phyloP scores from a whole-genome alignment of 2,113 vertebrate species.

The Oceanodroma tethys region DNA sequence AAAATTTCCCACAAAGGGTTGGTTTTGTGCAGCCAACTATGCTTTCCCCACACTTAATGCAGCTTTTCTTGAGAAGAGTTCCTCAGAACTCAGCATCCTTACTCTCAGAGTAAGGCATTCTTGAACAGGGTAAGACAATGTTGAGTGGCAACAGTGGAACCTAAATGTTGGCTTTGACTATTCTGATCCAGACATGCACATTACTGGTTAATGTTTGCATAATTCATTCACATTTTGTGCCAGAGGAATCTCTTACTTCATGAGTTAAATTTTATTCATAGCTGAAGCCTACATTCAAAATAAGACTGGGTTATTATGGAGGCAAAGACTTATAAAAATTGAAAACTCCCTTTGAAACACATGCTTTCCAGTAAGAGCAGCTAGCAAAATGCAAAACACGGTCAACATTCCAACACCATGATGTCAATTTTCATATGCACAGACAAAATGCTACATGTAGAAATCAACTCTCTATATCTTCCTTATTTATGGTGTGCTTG shows the following conservation, averaged over 20 bases:
- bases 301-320: conserved; percentile 25
- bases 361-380: conserved; percentile 63
- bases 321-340: conserved; percentile 47
- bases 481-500: background rate
- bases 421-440: conserved; percentile 55
- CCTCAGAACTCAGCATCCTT: background rate
- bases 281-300: conserved; percentile 8
- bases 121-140: background rate
- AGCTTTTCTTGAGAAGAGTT: background rate
- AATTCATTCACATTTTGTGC: background rate
- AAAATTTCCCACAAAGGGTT: background rate
- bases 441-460: conserved; percentile 35
- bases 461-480: background rate
- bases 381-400: conserved; percentile 55
- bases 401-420: conserved; percentile 66
- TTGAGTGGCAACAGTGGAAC: background rate
- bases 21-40: background rate
- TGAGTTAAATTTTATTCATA: conserved; percentile 48
- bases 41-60: background rate
- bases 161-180: background rate
- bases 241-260: conserved; percentile 16
- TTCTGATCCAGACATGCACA: background rate
- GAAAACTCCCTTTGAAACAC: conserved; percentile 64
- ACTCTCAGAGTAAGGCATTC: background rate
- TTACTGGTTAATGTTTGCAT: background rate